phyloP scores from a whole-genome alignment of 2,113 vertebrate genomes.

The Spilogale gracilis region DNA sequence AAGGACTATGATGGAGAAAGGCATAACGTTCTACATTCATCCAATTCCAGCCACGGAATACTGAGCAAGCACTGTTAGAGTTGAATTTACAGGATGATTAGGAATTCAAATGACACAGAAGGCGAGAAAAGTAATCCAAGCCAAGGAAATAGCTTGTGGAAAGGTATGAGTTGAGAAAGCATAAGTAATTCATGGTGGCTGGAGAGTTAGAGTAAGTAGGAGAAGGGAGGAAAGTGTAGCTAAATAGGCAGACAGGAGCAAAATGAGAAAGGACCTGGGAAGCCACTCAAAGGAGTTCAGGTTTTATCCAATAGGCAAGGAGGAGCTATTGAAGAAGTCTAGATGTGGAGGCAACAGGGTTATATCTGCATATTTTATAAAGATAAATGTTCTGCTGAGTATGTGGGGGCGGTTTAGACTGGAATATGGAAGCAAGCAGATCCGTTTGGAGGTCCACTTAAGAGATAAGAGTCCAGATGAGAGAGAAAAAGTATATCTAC shows the following conservation, averaged over 20 bases:
- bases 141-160: neutral
- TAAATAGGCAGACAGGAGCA: neutral
- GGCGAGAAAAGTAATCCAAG: neutral
- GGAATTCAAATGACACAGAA: neutral
- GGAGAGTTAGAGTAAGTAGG: neutral
- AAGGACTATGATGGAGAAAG: neutral
- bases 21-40: neutral
- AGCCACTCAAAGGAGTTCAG: neutral
- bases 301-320: neutral
- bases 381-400: neutral
- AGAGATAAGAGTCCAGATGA: neutral
- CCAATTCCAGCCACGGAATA: neutral
- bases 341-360: neutral
- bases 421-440: neutral
- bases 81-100: neutral
- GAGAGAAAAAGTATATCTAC: neutral
- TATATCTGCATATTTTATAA: neutral
- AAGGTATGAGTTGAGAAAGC: neutral
- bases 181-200: neutral
- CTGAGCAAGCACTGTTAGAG: neutral
- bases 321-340: neutral
- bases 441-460: neutral
- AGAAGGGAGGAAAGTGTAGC: neutral
- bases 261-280: neutral
- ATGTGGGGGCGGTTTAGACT: neutral